Evolutionary conservation across 2,797 vertebrate genomes (phyloP), one percentile per base, ranked within the genome.

Genomic region (Malurus splendens): DNA sequence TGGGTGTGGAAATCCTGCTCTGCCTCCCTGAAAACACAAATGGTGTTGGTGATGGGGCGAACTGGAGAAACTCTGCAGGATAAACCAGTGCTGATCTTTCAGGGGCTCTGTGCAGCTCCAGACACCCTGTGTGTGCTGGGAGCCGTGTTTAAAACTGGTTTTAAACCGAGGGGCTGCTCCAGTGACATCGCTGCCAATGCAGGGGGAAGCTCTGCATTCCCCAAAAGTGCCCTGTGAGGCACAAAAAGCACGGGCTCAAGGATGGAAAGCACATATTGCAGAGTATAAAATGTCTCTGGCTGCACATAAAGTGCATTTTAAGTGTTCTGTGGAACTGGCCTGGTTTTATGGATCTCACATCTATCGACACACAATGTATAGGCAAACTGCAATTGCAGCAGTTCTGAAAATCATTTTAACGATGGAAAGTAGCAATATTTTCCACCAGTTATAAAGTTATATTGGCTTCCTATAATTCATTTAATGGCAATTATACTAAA

Each of bases 371-470:
- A 83, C 41, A 78, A 82, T 86, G 70, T 57, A 77, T 27, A 36
- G 70, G 87, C 73, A 72, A 90, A 93, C 83, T 23, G 59, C 25
- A 20, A 78, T 50, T 7, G 38, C 79, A 82, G 76, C 76, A 78
- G 41, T 78, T 89, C 65, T 90, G 39, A 88, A 90, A 92, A 74
- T 81, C 66, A 2, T 50, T 94, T 85, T 83, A 89, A 90, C 90
- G 89, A 72, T 70, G 52, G 75, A 54, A 87, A 92, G 82, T 80
- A 62, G 70, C 79, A 85, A 87, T 93, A 93, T 93, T 93, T 95
- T 90, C 79, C 55, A 60, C 59, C 52, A 75, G 66, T 87, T 75
- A 82, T 89, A 83, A 94, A 93, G 72, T 80, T 72, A 75, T 87
- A 87, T 89, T 64, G 76, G 62, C 62, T 94, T 77, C 77, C 79